Evolutionary conservation across 2,113 vertebrate species (phyloP).

Genomic region (Oncorhynchus tshawytscha): DNA sequence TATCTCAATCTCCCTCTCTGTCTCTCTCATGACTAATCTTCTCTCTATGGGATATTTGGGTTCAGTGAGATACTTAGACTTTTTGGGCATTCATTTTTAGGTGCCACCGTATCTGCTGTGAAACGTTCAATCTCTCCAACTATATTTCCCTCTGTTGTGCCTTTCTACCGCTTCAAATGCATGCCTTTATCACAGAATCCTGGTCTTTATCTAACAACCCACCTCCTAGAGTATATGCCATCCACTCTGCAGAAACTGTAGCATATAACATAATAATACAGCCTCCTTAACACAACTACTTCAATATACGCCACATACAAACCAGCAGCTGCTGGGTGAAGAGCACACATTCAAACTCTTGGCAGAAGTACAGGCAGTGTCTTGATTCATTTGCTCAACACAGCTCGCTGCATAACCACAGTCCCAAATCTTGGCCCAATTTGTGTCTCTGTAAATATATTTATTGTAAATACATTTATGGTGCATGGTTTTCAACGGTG

Average conservation of each 20-base stretch:
- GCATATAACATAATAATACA: too few species aligned
- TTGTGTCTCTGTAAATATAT: too few species aligned
- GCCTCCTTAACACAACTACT: neutral
- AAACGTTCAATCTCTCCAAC: conserved; percentile 30
- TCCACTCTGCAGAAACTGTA: too few species aligned
- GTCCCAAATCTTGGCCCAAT: too few species aligned
- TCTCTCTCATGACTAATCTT: conserved; percentile 14
- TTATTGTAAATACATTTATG: too few species aligned
- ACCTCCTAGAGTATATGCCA: too few species aligned
- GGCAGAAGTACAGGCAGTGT: too few species aligned
- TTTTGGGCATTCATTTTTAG: neutral
- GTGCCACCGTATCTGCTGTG: neutral
- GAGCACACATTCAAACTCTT: too few species aligned
- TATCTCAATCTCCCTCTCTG: conserved; percentile 19
- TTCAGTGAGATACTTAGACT: neutral
- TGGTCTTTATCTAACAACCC: neutral
- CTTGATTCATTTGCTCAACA: too few species aligned
- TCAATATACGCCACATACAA: neutral
- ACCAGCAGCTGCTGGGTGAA: too few species aligned
- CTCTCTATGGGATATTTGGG: conserved; percentile 11
- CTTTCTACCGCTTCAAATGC: neutral
- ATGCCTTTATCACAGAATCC: neutral
- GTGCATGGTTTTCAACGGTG: too few species aligned
- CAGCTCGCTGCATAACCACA: too few species aligned
- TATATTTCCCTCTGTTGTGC: conserved; percentile 9